A percentile compares a stretch with the other conserved stretches of the same genome.
These are phyloP conservation scores for Andrena cerasifolii DNA, from an alignment of 1,140 invertebrate genomes.

Conservation along the genomic window DNA sequence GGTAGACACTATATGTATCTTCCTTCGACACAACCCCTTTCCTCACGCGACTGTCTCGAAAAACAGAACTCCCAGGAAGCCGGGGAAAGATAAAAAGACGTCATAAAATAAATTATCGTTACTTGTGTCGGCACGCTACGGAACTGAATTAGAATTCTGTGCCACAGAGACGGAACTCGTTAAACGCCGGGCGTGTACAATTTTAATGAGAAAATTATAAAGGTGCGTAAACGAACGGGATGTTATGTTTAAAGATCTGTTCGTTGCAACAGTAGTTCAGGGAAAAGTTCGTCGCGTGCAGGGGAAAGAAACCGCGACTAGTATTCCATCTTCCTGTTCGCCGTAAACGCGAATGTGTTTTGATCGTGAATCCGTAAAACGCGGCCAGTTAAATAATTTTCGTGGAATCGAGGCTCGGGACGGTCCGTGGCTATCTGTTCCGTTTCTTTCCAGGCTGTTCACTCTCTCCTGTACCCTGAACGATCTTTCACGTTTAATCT, in stretches of 20 bases:
- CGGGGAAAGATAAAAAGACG: neutral
- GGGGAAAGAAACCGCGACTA: neutral
- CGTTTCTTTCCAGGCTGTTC: constrained; percentile 59
- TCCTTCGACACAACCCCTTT: too few relatives aligned
- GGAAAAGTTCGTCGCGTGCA: neutral
- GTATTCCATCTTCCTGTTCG: neutral
- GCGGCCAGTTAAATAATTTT: too few relatives aligned
- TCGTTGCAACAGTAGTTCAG: neutral
- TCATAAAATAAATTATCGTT: neutral
- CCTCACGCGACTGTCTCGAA: neutral
- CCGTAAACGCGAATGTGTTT: neutral
- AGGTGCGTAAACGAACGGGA: neutral
- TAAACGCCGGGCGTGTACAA: neutral
- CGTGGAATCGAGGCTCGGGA: neutral
- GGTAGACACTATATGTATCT: too few relatives aligned
- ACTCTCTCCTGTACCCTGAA: constrained; percentile 70
- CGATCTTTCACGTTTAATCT: constrained; percentile 70
- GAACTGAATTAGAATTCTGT: neutral
- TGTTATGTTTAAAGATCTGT: neutral
- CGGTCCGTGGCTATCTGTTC: neutral
- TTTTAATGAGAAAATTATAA: neutral
- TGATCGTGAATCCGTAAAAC: too few relatives aligned
- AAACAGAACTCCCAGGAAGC: neutral
- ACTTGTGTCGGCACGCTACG: neutral
- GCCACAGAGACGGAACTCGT: neutral